Evolutionary conservation across 2,888 invertebrate genomes (phyloP), one percentile per base, ranked within the genome.

Genomic region (Esperia sulphurella): DNA sequence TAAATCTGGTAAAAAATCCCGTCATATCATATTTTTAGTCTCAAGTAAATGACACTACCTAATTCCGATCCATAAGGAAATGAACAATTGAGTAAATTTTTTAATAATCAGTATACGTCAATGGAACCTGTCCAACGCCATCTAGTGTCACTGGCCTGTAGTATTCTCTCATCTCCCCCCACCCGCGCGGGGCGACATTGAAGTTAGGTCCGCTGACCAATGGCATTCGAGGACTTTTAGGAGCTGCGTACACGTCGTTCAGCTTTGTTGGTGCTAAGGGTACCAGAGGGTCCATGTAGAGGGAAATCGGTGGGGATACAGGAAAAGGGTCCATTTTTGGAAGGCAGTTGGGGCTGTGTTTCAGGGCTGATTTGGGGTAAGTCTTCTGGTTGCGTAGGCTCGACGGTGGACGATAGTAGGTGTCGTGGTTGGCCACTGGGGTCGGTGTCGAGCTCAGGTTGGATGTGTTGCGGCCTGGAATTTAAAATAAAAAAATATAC

Each of bases 121-220:
- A 47, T 29, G 69, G 50, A 1, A 56, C 61, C 41, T 77, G 77
- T 7, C 84, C 82, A 64, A 84, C 83, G 72, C 91, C 91, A 71
- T 92, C 92, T 82, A 95, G 94, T 54, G 93, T 92, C 39, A 95
- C 91, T 0, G 95, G 95, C 50, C 93, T 90, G 82, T 95, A 95
- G 57, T 92, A 92, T 43, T 92, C 91, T 59, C 91, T 91, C 61
- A 91, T 91, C 60, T 93, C 92, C 10, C 93, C 92, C 95, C 96
- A 96, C 0, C 96, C 96, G 31, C 96, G 91, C 4, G 96, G 94
- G 31, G 95, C 95, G 0, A 95, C 95, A 64, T 96, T 96, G 79
- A 95, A 96, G 67, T 95, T 95, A 21, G 91, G 91, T 37, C 91
- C 86, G 57, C 71, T 79, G 46, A 86, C 83, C 33, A 89, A 61